Evolutionary conservation across 2,797 vertebrate species (phyloP).

Genomic region (Linurgus olivaceus): DNA sequence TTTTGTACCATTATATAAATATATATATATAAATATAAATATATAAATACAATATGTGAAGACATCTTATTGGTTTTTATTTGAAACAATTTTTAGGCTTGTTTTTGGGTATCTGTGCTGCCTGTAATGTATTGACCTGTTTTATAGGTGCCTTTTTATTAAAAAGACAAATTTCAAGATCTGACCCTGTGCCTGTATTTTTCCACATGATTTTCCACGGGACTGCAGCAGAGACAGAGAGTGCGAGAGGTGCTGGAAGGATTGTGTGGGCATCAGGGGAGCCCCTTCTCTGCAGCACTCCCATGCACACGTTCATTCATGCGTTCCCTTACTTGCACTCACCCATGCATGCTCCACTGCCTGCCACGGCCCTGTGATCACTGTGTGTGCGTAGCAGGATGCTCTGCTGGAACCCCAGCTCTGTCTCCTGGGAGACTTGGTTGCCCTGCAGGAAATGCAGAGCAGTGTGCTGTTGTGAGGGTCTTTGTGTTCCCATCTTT

Average conservation of each 20-base stretch:
- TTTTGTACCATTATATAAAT: constrained; percentile 85
- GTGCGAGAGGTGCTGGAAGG: background rate
- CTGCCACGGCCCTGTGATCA: background rate
- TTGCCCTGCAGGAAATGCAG: background rate
- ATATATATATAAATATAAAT: constrained; percentile 81
- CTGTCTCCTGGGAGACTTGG: background rate
- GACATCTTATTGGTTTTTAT: constrained; percentile 82
- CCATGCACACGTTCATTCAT: background rate
- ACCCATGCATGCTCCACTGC: background rate
- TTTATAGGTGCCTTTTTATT: constrained; percentile 86
- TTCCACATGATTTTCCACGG: background rate
- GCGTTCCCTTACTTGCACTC: background rate
- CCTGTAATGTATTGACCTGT: constrained; percentile 85
- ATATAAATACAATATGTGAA: constrained; percentile 85
- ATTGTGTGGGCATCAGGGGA: background rate
- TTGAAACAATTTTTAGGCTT: constrained; percentile 84
- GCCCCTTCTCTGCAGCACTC: background rate
- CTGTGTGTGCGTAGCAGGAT: background rate
- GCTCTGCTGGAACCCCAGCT: background rate
- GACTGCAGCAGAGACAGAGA: background rate
- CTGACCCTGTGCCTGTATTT: constrained; percentile 21
- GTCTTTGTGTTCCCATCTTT: background rate
- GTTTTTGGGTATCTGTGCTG: constrained; percentile 83
- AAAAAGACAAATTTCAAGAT: constrained; percentile 78
- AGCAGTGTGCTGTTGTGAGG: background rate